Conservation (phyloP, 92 coral and sea anemone species). For the Virgularia gustaviana region DNA sequence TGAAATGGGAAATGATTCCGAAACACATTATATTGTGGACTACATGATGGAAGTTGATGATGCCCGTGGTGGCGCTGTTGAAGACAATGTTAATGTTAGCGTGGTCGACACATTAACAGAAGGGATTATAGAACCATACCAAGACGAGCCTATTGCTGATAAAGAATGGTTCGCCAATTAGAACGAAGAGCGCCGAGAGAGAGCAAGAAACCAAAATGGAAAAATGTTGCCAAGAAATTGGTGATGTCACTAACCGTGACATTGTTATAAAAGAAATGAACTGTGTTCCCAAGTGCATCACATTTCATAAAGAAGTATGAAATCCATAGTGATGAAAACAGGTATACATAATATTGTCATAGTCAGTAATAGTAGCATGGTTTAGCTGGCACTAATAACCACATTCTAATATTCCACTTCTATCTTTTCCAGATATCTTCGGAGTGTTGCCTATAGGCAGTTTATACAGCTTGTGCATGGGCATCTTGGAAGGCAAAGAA, state of each 20-base stretch:
- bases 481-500: constrained; percentile 34
- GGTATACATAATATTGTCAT: too few relatives aligned
- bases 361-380: too few relatives aligned
- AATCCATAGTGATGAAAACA: background rate
- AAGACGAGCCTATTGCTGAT: constrained; percentile 3
- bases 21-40: background rate
- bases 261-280: background rate
- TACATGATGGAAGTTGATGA: background rate
- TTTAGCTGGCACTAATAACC: too few relatives aligned
- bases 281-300: background rate
- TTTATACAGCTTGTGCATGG: constrained; percentile 43
- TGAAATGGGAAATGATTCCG: background rate
- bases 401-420: too few relatives aligned
- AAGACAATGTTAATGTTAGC: background rate
- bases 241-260: background rate
- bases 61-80: background rate
- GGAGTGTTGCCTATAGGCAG: constrained; percentile 44
- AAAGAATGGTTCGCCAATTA: constrained; percentile 1
- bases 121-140: background rate
- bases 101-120: too few relatives aligned
- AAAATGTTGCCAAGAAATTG: constrained; percentile 25
- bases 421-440: too few relatives aligned
- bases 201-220: background rate
- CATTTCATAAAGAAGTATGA: background rate
- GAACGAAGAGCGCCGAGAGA: background rate